Conservation (phyloP, 2,888 invertebrate species). For the Drosophila prostipennis region DNA sequence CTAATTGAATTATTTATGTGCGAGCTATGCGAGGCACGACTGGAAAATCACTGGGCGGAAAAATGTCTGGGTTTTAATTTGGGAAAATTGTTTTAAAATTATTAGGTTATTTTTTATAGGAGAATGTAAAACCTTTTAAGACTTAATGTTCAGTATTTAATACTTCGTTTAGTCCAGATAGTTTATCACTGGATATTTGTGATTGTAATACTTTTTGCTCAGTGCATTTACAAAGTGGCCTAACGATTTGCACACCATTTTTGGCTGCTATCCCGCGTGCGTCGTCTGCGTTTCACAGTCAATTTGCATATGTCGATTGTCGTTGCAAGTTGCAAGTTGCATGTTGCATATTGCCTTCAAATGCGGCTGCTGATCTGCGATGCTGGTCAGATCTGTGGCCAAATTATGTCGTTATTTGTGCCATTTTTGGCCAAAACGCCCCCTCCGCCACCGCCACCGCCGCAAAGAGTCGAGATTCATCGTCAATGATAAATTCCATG, state of each 20-base stretch:
- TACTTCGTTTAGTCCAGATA: too few relatives aligned
- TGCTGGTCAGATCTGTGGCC: slow-evolving; percentile 62
- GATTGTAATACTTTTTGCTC: neutral
- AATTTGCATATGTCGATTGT: slow-evolving; percentile 66
- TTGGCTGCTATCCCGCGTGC: slow-evolving; percentile 49
- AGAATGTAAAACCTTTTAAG: too few relatives aligned
- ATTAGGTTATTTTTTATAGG: too few relatives aligned
- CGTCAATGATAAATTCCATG: slow-evolving; percentile 71
- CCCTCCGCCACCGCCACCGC: slow-evolving; percentile 18
- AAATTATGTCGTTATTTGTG: slow-evolving; percentile 82
- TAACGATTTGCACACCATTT: slow-evolving; percentile 75
- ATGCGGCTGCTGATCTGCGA: slow-evolving; percentile 45
- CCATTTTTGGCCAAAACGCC: slow-evolving; percentile 77
- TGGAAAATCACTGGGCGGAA: slow-evolving; percentile 14
- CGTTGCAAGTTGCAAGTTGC: slow-evolving; percentile 20
- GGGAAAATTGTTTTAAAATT: too few relatives aligned
- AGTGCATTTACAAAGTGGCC: slow-evolving; percentile 49
- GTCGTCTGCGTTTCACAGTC: slow-evolving; percentile 47
- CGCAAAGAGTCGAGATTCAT: slow-evolving; percentile 49
- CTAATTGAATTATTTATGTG: slow-evolving; percentile 55
- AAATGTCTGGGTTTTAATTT: too few relatives aligned
- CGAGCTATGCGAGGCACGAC: slow-evolving; percentile 28
- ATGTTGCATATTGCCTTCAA: slow-evolving; percentile 24
- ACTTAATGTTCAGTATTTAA: too few relatives aligned
- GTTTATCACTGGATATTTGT: too few relatives aligned